phyloP scores from a whole-genome alignment of 2,888 invertebrate genomes.

The Thumatha senex region DNA sequence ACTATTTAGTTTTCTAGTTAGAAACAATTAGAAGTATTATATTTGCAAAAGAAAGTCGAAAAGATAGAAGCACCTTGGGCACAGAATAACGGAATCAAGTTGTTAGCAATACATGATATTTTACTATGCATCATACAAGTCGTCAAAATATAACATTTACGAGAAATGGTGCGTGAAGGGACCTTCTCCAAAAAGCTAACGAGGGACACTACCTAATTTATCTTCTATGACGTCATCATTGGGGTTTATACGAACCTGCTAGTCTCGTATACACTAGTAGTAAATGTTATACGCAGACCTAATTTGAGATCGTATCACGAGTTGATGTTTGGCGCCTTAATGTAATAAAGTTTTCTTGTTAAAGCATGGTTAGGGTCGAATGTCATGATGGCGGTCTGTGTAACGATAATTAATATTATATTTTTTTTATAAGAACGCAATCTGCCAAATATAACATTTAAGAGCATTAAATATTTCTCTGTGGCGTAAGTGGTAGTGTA shows the following conservation, averaged over 20 bases:
- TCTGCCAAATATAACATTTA: no score
- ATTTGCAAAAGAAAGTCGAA: no score
- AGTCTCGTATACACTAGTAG: slow-evolving; percentile 20
- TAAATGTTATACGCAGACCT: slow-evolving; percentile 11
- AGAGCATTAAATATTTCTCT: no score
- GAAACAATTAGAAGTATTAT: no score
- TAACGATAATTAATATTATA: background rate
- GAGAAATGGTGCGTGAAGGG: background rate
- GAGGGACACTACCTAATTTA: slow-evolving; percentile 23
- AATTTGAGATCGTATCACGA: background rate
- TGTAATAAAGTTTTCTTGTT: background rate
- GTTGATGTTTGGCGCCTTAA: background rate
- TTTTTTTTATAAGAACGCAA: no score
- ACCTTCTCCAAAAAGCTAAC: slow-evolving; percentile 22
- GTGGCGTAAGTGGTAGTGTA: no score
- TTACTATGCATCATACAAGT: background rate
- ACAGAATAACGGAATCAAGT: no score
- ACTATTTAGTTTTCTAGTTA: no score
- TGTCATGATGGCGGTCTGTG: background rate
- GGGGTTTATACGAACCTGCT: slow-evolving; percentile 28
- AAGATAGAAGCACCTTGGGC: no score
- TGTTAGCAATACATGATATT: background rate
- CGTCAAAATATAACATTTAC: background rate
- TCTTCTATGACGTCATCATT: slow-evolving; percentile 27
- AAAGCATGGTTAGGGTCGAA: background rate